phyloP scores from a whole-genome alignment of 2,888 invertebrate species.

The Dastarcus helophoroides region DNA sequence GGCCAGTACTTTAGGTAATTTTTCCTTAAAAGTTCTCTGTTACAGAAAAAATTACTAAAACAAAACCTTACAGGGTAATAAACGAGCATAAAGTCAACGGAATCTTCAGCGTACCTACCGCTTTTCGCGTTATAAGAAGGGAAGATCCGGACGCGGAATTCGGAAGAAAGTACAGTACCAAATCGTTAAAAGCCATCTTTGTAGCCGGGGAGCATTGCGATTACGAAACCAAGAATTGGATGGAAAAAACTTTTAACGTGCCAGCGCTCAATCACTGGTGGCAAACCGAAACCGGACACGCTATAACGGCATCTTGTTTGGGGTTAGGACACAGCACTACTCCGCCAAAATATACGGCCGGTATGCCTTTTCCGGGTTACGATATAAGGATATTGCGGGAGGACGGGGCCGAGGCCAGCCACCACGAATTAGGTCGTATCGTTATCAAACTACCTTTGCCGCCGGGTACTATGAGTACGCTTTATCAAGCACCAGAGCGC shows the following conservation, averaged over 20 bases:
- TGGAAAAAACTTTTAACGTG: constrained; percentile 55
- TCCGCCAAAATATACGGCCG: constrained; percentile 66
- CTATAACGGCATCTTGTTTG: constrained; percentile 74
- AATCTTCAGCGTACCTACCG: constrained; percentile 85
- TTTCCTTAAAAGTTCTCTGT: constrained; percentile 3
- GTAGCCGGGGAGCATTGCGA: constrained; percentile 92
- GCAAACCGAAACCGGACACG: constrained; percentile 92
- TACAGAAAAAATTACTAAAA: constrained; percentile 3
- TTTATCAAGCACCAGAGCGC: constrained; percentile 70
- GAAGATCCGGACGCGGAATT: constrained; percentile 64
- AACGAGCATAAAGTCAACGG: constrained; percentile 76
- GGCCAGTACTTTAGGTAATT: constrained; percentile 77
- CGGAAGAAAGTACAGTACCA: constrained; percentile 56
- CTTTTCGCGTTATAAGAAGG: constrained; percentile 72
- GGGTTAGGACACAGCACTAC: constrained; percentile 60
- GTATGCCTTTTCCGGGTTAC: constrained; percentile 82
- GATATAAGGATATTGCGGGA: constrained; percentile 60
- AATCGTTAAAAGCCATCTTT: constrained; percentile 60
- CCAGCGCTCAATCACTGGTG: constrained; percentile 91
- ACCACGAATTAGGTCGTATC: constrained; percentile 71
- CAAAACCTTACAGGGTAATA: constrained; percentile 57
- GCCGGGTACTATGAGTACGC: constrained; percentile 74
- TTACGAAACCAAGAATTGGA: constrained; percentile 75
- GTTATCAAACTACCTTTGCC: constrained; percentile 77
- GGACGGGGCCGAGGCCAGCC: constrained; percentile 57